phyloP scores from a whole-genome alignment of 2,113 vertebrate genomes.

The Oxygymnocypris stewartii region DNA sequence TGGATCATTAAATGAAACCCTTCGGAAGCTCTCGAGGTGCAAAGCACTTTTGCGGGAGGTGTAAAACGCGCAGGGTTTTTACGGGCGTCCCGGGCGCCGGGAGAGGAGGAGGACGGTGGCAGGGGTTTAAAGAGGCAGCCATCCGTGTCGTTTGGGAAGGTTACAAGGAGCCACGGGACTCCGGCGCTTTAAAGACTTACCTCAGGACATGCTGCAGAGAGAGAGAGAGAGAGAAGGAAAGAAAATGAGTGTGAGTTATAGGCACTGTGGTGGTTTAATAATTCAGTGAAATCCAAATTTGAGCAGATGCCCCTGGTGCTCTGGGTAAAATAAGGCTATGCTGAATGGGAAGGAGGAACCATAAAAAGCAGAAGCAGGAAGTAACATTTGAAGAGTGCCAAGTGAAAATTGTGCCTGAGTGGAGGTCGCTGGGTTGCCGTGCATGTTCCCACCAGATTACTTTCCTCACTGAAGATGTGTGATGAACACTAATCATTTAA shows the following conservation, averaged over 20 bases:
- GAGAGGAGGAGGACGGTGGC: constrained; percentile 24
- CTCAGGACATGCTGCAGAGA: constrained; percentile 37
- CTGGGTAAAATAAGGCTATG: constrained; percentile 5
- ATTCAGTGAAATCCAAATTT: constrained; percentile 49
- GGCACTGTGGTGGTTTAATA: constrained; percentile 43
- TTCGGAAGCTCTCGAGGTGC: constrained; percentile 47
- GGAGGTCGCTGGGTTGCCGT: constrained; percentile 1
- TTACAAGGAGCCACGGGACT: constrained; percentile 45
- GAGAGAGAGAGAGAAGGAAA: constrained; percentile 5
- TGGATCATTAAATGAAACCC: constrained; percentile 46
- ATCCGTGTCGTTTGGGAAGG: constrained; percentile 38
- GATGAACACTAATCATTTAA: background rate
- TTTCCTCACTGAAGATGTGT: background rate
- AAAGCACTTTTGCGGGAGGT: constrained; percentile 37
- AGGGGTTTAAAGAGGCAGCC: constrained; percentile 43
- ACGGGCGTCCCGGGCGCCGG: constrained; percentile 12
- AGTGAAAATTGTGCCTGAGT: constrained; percentile 1
- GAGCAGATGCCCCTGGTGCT: constrained; percentile 31
- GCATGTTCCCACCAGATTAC: background rate
- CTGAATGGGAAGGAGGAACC: constrained; percentile 14
- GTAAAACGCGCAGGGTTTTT: constrained; percentile 46
- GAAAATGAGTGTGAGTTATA: constrained; percentile 35
- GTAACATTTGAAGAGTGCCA: background rate
- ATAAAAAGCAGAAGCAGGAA: constrained; percentile 16
- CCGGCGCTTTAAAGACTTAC: constrained; percentile 40